Evolutionary conservation across 2,797 vertebrate genomes (phyloP), one percentile per base, ranked within the genome.

Genomic region (Lepus townsendii): DNA sequence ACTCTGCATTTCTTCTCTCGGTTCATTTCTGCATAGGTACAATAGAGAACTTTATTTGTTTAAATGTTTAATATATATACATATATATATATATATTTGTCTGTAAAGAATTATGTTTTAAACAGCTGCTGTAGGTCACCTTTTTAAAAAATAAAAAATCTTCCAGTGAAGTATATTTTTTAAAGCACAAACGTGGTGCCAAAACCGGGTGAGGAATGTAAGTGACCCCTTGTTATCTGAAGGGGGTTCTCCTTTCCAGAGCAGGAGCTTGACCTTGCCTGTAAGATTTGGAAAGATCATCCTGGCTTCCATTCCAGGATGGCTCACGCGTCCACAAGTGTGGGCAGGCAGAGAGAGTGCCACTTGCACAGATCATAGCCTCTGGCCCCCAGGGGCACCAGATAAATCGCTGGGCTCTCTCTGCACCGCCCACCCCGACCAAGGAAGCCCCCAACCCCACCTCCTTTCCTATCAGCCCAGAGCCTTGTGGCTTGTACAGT

Each of bases 101-200:
- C 98, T 95, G 69, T 98, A 98, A 57, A 97, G 98, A 98, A 96
- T 97, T 97, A 90, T 97, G 96, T 98, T 98, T 97, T 98, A 97
- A 98, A 98, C 98, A 98, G 98, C 98, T 99, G 98, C 98, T 99
- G 98, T 98, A 98, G 97, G 98, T 97, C 98, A 98, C 97, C 96
- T 97, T 98, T 97, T 94, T 97, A 97, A 66, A 95, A 94, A 97
- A 97, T 97, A 90, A 94, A 93, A 96, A 95, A 91, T 93, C 96
- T 98, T 97, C 96, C 98, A 97, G 83, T 96, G 97, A 97, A 98
- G 94, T 98, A 93, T 98, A 98, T 97, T 98, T 98, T 98, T 97
- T 97, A 97, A 98, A 98, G 98, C 98, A 98, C 98, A 98, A 95
- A 97, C 95, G 92, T 96, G 97, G 97, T 98, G 98, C 98, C 98